Evolutionary conservation across 1,140 invertebrate genomes (phyloP), one percentile per base, ranked within the genome.

Genomic region (Arion vulgaris): DNA sequence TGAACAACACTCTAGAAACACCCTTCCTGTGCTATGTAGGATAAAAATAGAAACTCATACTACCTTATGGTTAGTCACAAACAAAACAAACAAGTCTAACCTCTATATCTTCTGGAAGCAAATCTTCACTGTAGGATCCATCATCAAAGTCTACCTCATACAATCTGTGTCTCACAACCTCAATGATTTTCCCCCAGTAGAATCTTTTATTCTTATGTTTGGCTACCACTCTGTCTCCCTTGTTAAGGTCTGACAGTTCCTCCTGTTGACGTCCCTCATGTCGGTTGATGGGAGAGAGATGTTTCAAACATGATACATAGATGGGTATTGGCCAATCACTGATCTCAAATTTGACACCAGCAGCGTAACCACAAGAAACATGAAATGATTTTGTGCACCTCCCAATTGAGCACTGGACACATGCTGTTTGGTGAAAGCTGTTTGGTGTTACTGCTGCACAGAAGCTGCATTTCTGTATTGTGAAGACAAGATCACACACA

Each of bases 121-220:
- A 86, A 90, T 95, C 94, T 76, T 95, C 93, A 72, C 94, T 94
- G 84, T 94, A 94, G 68, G 95, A 95, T 7, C 94, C 93, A 89
- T 95, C 95, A 62, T 93, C 93, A 89, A 95, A 95, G 38, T 94
- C 94, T 4, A 95, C 94, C 86, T 93, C 93, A 85, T 94, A 94
- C 85, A 94, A 94, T 39, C 93, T 88, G 39, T 93, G 92, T 36
- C 92, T 90, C 41, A 93, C 89, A 32, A 94, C 93, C 28, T 93
- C 91, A 0, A 90, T 84, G 19, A 95, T 93, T 78, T 90, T 93
- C 17, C 93, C 94, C 82, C 93, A 92, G 88, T 95, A 95, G 89
- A 94, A 95, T 36, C 95, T 91, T 0, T 91, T 93, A 84, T 95
- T 95, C 66, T 93, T 93, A 89, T 95, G 94, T 86, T 94, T 95